Conservation (phyloP, 92 coral and sea anemone genomes). For the Parazoanthus swiftii region DNA sequence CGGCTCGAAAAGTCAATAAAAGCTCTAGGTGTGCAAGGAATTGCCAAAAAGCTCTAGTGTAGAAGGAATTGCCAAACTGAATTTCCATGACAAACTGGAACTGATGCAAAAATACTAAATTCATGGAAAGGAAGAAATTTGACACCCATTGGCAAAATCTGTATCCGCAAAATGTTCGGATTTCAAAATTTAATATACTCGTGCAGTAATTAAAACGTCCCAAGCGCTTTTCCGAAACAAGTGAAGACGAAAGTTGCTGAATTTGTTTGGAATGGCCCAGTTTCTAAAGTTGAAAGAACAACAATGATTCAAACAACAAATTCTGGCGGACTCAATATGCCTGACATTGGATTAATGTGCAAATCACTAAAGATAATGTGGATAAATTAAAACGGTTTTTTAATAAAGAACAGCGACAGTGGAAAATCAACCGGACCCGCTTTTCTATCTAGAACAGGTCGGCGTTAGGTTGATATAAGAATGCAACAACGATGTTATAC, state of each 20-base stretch:
- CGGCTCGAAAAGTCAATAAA: not conserved
- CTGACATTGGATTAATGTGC: not conserved
- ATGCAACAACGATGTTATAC: not conserved
- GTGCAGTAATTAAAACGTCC: no score
- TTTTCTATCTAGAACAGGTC: not conserved
- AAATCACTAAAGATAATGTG: conserved; percentile 1
- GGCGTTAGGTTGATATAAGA: not conserved
- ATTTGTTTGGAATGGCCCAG: not conserved
- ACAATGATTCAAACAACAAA: conserved; percentile 8
- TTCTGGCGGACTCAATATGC: conserved; percentile 14
- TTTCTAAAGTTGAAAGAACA: not conserved
- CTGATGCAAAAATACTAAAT: no score
- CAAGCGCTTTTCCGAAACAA: not conserved
- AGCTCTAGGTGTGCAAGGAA: not conserved
- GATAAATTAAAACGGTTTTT: conserved; percentile 14
- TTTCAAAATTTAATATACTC: no score
- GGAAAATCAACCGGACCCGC: not conserved
- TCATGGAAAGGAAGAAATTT: no score
- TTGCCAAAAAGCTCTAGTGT: not conserved
- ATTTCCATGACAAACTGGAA: no score
- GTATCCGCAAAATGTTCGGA: no score
- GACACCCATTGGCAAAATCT: no score
- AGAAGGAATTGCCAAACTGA: not conserved
- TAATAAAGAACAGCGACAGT: not conserved
- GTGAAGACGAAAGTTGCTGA: not conserved